Conservation (phyloP, 2,888 invertebrate species). For the Timema cristinae region DNA sequence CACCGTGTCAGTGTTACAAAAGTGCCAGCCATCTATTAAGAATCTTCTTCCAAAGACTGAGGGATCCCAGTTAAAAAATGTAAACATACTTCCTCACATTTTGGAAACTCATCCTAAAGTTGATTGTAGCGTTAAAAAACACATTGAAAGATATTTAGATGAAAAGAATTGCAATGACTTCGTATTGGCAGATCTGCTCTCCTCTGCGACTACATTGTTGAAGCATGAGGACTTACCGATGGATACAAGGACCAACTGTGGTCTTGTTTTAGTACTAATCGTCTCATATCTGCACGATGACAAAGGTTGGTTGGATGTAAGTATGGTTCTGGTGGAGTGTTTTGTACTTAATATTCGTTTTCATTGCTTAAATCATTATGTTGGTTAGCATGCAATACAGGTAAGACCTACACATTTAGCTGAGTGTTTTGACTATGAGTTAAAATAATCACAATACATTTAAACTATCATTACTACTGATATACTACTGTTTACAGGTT, state of each 20-base stretch:
- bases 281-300: conserved; percentile 44
- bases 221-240: conserved; percentile 54
- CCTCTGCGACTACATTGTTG: conserved; percentile 37
- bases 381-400: too few relatives aligned
- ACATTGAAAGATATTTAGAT: too few relatives aligned
- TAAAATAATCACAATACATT: too few relatives aligned
- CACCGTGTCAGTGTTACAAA: conserved; percentile 44
- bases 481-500: too few relatives aligned
- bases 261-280: conserved; percentile 51
- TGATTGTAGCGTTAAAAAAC: too few relatives aligned
- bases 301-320: conserved; percentile 44
- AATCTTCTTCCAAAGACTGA: not conserved
- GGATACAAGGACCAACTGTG: conserved; percentile 59
- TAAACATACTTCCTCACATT: too few relatives aligned
- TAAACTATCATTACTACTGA: too few relatives aligned
- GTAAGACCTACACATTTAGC: too few relatives aligned
- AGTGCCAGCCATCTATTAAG: conserved; percentile 36
- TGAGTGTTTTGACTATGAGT: too few relatives aligned
- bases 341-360: too few relatives aligned
- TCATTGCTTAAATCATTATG: too few relatives aligned
- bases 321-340: conserved; percentile 26
- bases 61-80: not conserved
- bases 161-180: not conserved
- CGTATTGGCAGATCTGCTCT: conserved; percentile 10
- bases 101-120: not conserved